Conservation (phyloP, 1,140 invertebrate species). For the Rhopalosiphum padi region DNA sequence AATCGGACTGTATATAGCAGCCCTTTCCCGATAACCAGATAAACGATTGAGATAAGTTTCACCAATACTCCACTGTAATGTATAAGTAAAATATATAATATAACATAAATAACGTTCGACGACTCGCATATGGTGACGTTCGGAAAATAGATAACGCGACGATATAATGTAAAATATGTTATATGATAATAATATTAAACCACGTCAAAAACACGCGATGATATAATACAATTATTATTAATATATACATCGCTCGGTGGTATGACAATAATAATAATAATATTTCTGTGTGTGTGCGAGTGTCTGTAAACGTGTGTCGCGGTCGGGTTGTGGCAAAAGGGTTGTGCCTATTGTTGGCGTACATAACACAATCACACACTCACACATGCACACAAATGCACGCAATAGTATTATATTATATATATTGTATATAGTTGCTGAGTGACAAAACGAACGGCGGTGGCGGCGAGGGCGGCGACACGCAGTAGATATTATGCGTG, state of each 20-base stretch:
- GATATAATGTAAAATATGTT: background rate
- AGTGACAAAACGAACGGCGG: conserved; percentile 18
- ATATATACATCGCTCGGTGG: background rate
- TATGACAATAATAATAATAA: background rate
- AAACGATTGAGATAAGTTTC: too few species aligned
- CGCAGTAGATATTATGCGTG: background rate
- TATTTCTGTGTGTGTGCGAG: background rate
- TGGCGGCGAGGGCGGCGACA: background rate
- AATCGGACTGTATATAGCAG: too few species aligned
- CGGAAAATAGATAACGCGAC: background rate
- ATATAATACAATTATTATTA: background rate
- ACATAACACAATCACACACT: background rate
- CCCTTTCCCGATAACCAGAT: too few species aligned
- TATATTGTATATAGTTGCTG: background rate
- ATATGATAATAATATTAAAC: background rate
- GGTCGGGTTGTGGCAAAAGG: background rate
- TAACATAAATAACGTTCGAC: too few species aligned
- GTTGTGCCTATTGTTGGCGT: background rate
- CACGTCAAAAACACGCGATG: background rate
- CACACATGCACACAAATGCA: background rate
- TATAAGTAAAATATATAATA: too few species aligned
- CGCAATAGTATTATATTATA: background rate
- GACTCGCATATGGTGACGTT: background rate
- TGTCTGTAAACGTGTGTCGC: background rate
- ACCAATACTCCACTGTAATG: too few species aligned